Evolutionary conservation across 2,797 vertebrate species (phyloP).

Genomic region (Notolepis coatsorum): DNA sequence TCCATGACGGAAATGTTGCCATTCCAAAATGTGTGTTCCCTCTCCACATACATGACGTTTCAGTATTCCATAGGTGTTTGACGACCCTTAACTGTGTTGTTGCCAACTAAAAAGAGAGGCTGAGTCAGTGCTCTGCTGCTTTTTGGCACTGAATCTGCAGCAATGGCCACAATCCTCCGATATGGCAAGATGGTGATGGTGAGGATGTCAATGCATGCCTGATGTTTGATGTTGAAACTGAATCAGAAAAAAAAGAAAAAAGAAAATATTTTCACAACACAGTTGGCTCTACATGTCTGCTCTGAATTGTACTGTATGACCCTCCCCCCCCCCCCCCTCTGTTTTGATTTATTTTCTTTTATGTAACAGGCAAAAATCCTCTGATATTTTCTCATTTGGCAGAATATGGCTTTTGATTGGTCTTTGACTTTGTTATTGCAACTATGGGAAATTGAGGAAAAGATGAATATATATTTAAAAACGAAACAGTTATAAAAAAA

Average conservation of each 20-base stretch:
- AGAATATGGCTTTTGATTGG: slow-evolving; percentile 90
- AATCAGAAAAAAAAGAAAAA: slow-evolving; percentile 52
- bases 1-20: slow-evolving; percentile 40
- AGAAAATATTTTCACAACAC: slow-evolving; percentile 52
- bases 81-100: slow-evolving; percentile 70
- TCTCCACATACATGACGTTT: slow-evolving; percentile 43
- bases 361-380: slow-evolving; percentile 29
- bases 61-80: slow-evolving; percentile 63
- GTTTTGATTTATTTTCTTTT: slow-evolving; percentile 28
- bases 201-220: slow-evolving; percentile 83
- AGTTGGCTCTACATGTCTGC: slow-evolving; percentile 60
- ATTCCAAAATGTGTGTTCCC: slow-evolving; percentile 39
- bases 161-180: slow-evolving; percentile 51
- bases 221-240: slow-evolving; percentile 83
- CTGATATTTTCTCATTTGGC: slow-evolving; percentile 66
- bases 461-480: slow-evolving; percentile 82
- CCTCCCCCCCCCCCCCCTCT: slow-evolving; percentile 25
- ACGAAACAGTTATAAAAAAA: slow-evolving; percentile 61
- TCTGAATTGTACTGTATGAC: slow-evolving; percentile 57
- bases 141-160: slow-evolving; percentile 38
- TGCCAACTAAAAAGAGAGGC: slow-evolving; percentile 52
- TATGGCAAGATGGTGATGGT: slow-evolving; percentile 68
- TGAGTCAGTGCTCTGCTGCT: slow-evolving; percentile 42
- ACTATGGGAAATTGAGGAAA: slow-evolving; percentile 77
- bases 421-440: slow-evolving; percentile 88